Base-by-base conservation (phyloP, 2,113 vertebrate species). In the Chaenogobius annularis region DNA sequence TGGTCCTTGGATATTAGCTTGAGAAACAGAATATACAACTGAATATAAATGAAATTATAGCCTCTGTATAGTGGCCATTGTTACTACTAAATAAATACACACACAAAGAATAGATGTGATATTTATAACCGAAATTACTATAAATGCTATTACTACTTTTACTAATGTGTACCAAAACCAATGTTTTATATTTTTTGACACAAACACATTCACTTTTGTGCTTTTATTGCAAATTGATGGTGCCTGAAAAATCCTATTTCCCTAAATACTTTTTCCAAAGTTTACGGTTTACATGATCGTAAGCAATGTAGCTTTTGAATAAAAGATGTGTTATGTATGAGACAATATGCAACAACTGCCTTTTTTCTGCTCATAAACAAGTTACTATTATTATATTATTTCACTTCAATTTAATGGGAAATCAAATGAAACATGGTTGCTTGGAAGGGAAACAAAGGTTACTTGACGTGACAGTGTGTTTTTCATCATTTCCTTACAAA, bases 401-500 rank as follows among this genome's bases (percentile, higher is more conserved):
- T 81, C 82, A n/a, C n/a, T 84, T 84, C 71, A 72, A 79, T 69
- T 78, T 72, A 73, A 73, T 19, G 55, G 62, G 81, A 82, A 84
- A 80, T 77, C 77, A 83, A 77, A 83, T 83, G 72, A 70, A 82
- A 35, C 26, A 6, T 6, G 14, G 2, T 23, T 68, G 72, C 56
- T 56, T 72, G 72, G 54, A 65, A 62, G 72, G 62, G 78, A 73
- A 80, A 72, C 75, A 80, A 73, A 55, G 70, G 65, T 82, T 71
- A 82, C 70, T 87, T 78, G 74, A 85, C 83, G 54, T 52, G 52
- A 70, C 71, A 43, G 71, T 88, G 63, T 74, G 82, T 87, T 84
- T 85, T 73, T 87, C 73, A 82, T 89, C 68, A 87, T 86, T 87
- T 84, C 81, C 79, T 79, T 78, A 82, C 63, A 65, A 81, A 83